phyloP scores from a whole-genome alignment of 2,113 vertebrate species.

The Nannobrachium achirus region DNA sequence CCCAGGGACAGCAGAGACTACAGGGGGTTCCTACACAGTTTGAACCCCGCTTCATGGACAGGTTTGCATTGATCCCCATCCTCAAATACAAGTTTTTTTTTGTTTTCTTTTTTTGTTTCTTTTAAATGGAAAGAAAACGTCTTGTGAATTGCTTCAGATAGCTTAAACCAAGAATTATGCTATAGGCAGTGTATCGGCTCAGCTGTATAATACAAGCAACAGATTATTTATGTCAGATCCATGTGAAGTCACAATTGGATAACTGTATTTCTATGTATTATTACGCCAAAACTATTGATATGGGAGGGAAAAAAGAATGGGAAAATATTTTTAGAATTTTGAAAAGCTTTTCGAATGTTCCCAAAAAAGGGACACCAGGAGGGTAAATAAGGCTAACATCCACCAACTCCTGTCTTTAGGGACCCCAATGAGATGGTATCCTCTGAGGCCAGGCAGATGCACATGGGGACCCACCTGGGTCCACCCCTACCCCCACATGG shows the following conservation, averaged over 20 bases:
- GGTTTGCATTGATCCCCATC: conserved; percentile 72
- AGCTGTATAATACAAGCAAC: not conserved
- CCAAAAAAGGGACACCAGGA: too few relatives aligned
- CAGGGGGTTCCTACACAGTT: conserved; percentile 85
- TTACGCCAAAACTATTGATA: too few relatives aligned
- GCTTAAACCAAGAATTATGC: too few relatives aligned
- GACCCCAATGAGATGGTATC: conserved; percentile 87
- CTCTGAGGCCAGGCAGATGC: conserved; percentile 87
- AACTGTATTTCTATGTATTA: not conserved
- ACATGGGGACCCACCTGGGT: conserved; percentile 84
- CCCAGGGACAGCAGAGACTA: conserved; percentile 85
- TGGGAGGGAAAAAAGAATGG: too few relatives aligned
- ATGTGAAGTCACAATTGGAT: too few relatives aligned
- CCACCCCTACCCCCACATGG: conserved; percentile 80
- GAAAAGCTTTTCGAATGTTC: too few relatives aligned
- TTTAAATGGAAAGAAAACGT: not conserved
- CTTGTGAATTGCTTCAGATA: not conserved
- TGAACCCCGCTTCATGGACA: conserved; percentile 86
- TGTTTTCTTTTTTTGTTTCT: not conserved
- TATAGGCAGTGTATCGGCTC: too few relatives aligned
- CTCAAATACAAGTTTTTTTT: not conserved
- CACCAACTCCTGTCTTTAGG: conserved; percentile 66
- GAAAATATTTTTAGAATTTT: not conserved
- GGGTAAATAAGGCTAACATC: too few relatives aligned
- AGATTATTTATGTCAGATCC: too few relatives aligned